Percentiles rank a stretch among this genome's conserved stretches.
These are phyloP conservation scores for Coreius guichenoti DNA, from an alignment of 2,797 vertebrate species.

Conservation along the genomic window DNA sequence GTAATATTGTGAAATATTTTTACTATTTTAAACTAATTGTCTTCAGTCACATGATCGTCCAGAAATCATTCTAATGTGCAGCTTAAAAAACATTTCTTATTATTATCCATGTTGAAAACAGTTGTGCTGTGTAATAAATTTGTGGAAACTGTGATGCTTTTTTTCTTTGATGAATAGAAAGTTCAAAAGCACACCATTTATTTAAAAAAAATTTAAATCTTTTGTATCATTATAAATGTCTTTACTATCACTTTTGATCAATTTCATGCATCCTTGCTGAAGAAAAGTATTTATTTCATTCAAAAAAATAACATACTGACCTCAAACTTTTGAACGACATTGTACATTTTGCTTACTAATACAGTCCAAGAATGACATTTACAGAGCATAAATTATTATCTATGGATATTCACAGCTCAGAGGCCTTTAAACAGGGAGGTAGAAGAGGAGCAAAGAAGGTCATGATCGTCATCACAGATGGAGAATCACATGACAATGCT, in stretches of 20 bases:
- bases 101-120: background rate
- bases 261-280: background rate
- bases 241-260: background rate
- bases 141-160: background rate
- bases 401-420: slow-evolving; percentile 78
- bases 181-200: background rate
- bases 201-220: background rate
- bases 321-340: background rate
- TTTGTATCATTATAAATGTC: background rate
- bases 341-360: background rate
- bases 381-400: background rate
- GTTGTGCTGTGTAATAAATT: background rate
- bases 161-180: background rate
- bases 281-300: no score
- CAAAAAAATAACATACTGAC: background rate
- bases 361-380: background rate
- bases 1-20: background rate
- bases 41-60: background rate
- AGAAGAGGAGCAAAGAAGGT: slow-evolving; percentile 97
- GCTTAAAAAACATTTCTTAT: background rate
- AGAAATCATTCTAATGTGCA: background rate
- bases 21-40: background rate
- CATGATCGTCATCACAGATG: slow-evolving; percentile 99
- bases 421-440: slow-evolving; percentile 96
- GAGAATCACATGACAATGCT: slow-evolving; percentile 94